Evolutionary conservation across 2,888 invertebrate species (phyloP).

Genomic region (Xiphydria camelus): DNA sequence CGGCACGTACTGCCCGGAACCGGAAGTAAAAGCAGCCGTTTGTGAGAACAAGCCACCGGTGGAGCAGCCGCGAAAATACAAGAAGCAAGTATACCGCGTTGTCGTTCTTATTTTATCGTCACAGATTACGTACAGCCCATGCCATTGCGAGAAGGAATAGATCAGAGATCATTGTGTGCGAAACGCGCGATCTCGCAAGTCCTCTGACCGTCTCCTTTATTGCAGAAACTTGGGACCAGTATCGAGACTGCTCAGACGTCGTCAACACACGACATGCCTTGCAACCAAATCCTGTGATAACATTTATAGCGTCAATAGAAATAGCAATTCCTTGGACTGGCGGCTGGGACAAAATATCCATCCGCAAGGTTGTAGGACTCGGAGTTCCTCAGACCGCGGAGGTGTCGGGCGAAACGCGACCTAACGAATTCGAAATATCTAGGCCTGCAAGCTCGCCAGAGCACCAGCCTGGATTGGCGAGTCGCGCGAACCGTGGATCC

Average conservation of each 20-base stretch:
- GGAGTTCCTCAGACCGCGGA: no score
- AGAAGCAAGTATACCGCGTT: constrained; percentile 49
- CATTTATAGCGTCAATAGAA: constrained; percentile 54
- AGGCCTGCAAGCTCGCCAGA: constrained; percentile 46
- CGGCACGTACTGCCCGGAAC: constrained; percentile 49
- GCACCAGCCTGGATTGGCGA: constrained; percentile 52
- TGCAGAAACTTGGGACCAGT: constrained; percentile 54
- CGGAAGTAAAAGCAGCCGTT: constrained; percentile 35
- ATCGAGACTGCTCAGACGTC: constrained; percentile 53
- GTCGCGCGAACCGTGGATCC: constrained; percentile 41
- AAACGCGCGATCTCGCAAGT: no score
- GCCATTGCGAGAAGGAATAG: no score
- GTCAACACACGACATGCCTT: constrained; percentile 49
- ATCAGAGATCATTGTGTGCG: no score
- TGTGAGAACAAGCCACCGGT: constrained; percentile 45
- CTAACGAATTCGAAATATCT: no score
- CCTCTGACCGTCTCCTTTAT: no score
- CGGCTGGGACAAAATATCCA: constrained; percentile 35
- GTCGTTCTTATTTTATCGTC: not conserved
- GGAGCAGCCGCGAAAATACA: constrained; percentile 46
- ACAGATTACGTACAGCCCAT: no score
- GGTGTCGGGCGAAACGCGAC: no score
- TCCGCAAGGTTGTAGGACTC: constrained; percentile 47
- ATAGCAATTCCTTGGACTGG: constrained; percentile 49
- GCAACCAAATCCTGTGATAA: constrained; percentile 57